Base-by-base conservation (phyloP, 1,140 invertebrate genomes). In the Pogonomyrmex californicus region DNA sequence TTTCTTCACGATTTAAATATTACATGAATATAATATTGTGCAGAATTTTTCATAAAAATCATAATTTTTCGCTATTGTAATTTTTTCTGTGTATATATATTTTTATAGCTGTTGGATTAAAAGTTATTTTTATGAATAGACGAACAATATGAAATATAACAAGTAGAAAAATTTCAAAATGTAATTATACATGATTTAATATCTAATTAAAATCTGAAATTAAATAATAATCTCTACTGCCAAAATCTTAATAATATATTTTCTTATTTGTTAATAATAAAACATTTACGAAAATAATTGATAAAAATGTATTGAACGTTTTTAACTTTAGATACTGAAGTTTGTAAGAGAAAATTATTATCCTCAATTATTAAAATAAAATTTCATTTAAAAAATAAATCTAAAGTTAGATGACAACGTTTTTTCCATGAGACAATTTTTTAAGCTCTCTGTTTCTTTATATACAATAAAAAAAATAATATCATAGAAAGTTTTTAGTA, bases 401-500 rank as follows among this genome's bases (percentile, higher is more conserved):
- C 49, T 73, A 9, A 56, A 38, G n/a, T 4, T 54, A 36, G 7
- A n/a, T 71, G 14, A 9, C 30, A 54, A 38, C 4, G 54, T 23
- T 47, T 36, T 23, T 9, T 14, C 7, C 4, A 12, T 5, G 33
- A 17, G 10, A 66, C 65, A 38, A 51, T 71, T 56, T 79, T 63
- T 87, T 88, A 88, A 83, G 71, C 33, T 54, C 0, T 17, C 36
- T 62, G 23, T 68, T 54, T 56, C 36, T 33, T 36, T 23, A 36
- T 60, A 77, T 51, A 10, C 38, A 47, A 51, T 68, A 68, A 79
- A n/a, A n/a, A 76, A 73, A 38, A 77, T 9, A 23, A 23, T 62
- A 10, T 38, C 36, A 12, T 0, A 33, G 6, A 63, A 38, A n/a
- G n/a, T 90, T 56, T 90, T 87, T 82, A 81, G 68, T 85, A 33